A percentile compares a stretch with the other conserved stretches of the same genome.
phyloP scores from a whole-genome alignment of 2,888 invertebrate genomes.

The Nasonovia ribisnigri region DNA sequence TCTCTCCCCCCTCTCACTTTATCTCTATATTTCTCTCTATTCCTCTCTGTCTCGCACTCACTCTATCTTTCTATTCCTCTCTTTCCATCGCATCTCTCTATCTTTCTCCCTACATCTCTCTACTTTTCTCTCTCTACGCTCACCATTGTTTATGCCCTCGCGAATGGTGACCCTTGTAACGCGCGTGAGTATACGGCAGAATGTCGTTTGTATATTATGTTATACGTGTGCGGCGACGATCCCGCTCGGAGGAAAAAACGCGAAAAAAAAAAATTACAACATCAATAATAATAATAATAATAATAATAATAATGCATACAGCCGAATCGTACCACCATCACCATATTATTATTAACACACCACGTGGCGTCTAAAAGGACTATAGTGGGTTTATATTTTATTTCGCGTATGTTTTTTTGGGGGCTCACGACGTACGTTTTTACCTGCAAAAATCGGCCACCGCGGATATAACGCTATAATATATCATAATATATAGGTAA shows the following conservation, averaged over 20 bases:
- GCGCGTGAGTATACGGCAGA: background rate
- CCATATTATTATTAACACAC: background rate
- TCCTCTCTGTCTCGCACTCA: background rate
- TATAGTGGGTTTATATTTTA: background rate
- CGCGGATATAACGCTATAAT: background rate
- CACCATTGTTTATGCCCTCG: conserved; percentile 26
- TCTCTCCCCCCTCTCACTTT: background rate
- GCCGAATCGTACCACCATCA: background rate
- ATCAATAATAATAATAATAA: background rate
- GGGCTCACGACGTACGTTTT: background rate
- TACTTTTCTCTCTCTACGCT: background rate
- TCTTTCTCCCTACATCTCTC: background rate
- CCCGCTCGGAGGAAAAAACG: background rate
- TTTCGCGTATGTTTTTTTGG: background rate
- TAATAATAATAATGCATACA: background rate
- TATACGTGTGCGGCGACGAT: background rate
- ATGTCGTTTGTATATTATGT: conserved; percentile 11
- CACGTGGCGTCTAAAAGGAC: background rate
- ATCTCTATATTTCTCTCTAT: background rate
- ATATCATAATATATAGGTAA: background rate
- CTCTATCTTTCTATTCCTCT: background rate
- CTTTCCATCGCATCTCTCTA: background rate
- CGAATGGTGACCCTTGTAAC: conserved; percentile 29
- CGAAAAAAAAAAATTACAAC: background rate
- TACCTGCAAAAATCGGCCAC: background rate